phyloP scores from a whole-genome alignment of 2,797 vertebrate species.

The Pogoniulus pusillus region DNA sequence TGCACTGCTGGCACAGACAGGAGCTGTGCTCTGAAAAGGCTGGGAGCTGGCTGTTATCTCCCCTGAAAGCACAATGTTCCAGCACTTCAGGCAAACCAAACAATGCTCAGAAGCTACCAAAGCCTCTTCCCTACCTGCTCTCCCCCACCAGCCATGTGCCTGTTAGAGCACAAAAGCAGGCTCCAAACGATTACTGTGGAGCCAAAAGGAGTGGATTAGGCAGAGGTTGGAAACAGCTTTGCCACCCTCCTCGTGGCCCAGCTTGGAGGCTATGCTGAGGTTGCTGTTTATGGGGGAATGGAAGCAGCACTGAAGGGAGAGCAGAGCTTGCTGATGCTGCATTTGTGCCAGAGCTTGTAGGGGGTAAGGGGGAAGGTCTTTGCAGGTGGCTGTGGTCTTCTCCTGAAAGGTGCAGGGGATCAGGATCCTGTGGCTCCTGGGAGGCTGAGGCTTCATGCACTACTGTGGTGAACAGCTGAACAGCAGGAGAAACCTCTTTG shows the following conservation, averaged over 20 bases:
- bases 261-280: not conserved
- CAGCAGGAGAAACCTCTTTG: not conserved
- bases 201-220: not conserved
- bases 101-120: not conserved
- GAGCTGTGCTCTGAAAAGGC: not conserved
- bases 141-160: not conserved
- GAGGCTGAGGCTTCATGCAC: not conserved
- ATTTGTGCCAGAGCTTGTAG: not conserved
- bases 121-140: not conserved
- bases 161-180: not conserved
- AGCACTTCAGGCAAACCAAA: slow-evolving; percentile 18
- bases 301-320: not conserved
- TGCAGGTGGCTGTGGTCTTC: not conserved
- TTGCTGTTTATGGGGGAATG: not conserved
- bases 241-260: not conserved
- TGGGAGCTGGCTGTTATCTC: not conserved
- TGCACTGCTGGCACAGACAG: slow-evolving; percentile 18
- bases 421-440: not conserved
- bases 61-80: not conserved
- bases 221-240: not conserved
- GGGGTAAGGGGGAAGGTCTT: too few relatives aligned
- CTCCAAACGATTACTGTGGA: not conserved
- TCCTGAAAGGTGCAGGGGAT: not conserved
- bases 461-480: not conserved
- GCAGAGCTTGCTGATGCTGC: not conserved